These are phyloP conservation scores for Xestia rhomboidea DNA, from an alignment of 2,888 invertebrate genomes.

Conservation along the genomic window DNA sequence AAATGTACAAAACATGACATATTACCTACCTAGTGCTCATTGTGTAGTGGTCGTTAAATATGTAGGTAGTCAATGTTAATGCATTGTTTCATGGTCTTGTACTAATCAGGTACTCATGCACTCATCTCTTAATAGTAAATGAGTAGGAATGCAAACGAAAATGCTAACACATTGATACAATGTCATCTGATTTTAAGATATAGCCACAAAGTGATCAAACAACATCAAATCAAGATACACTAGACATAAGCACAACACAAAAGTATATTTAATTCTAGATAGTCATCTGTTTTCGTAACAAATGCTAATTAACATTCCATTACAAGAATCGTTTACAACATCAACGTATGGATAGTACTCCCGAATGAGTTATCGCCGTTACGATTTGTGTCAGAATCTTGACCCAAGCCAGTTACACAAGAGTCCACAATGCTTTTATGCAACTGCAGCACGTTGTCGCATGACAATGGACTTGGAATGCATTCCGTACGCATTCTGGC, in stretches of 20 bases:
- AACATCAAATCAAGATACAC: neutral
- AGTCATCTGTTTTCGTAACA: constrained; percentile 47
- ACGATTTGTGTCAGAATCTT: constrained; percentile 79
- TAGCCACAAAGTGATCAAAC: neutral
- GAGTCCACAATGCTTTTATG: constrained; percentile 75
- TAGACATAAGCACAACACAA: constrained; percentile 9
- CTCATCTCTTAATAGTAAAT: constrained; percentile 9
- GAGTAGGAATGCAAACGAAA: neutral
- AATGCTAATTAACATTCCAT: constrained; percentile 66
- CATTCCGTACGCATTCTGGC: constrained; percentile 79
- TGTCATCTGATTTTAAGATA: neutral
- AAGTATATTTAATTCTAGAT: constrained; percentile 32
- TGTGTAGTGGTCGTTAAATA: constrained; percentile 20
- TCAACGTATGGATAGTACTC: constrained; percentile 63
- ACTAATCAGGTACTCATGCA: constrained; percentile 26
- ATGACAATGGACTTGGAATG: constrained; percentile 87
- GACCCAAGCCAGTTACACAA: constrained; percentile 82
- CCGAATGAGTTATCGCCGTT: constrained; percentile 76
- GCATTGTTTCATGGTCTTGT: constrained; percentile 22
- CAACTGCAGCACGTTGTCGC: constrained; percentile 79
- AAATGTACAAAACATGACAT: constrained; percentile 28
- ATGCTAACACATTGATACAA: neutral
- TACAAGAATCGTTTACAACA: constrained; percentile 63
- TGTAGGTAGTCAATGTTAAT: constrained; percentile 25
- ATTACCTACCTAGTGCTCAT: constrained; percentile 7